phyloP scores from a whole-genome alignment of 2,797 vertebrate genomes.

The Phalanger gymnotis region DNA sequence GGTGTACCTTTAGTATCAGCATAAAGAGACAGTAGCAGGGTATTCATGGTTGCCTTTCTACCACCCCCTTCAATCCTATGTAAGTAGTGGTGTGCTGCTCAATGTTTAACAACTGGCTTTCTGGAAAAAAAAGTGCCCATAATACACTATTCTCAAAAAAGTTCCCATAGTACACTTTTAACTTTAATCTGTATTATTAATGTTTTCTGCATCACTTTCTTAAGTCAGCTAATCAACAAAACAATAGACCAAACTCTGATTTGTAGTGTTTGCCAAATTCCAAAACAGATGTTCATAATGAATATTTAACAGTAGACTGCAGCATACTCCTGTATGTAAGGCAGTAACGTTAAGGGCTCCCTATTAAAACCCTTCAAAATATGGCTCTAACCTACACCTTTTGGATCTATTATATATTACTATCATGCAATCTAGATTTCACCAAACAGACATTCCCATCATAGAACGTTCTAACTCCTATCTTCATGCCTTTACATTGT shows the following conservation, averaged over 20 bases:
- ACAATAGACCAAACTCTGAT: background rate
- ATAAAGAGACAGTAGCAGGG: background rate
- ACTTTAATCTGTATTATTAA: background rate
- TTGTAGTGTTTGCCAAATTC: background rate
- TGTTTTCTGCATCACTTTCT: background rate
- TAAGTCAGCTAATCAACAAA: background rate
- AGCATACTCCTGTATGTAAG: background rate
- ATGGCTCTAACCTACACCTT: background rate
- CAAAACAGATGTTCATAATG: background rate
- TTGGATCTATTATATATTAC: too few species aligned
- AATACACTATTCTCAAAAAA: too few species aligned
- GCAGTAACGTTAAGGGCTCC: background rate
- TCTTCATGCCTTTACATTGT: too few species aligned
- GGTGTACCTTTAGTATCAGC: background rate
- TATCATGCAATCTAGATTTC: too few species aligned
- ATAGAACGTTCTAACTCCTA: too few species aligned
- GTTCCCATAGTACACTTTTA: background rate
- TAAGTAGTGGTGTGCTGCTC: background rate
- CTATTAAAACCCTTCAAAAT: background rate
- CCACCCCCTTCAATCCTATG: background rate
- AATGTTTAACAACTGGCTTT: background rate
- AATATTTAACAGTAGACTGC: background rate
- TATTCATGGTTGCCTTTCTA: background rate
- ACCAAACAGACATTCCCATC: too few species aligned
- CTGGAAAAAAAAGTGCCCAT: background rate